These are phyloP conservation scores for Dinothrombium tinctorium DNA, from an alignment of 1,140 invertebrate species.

Conservation along the genomic window DNA sequence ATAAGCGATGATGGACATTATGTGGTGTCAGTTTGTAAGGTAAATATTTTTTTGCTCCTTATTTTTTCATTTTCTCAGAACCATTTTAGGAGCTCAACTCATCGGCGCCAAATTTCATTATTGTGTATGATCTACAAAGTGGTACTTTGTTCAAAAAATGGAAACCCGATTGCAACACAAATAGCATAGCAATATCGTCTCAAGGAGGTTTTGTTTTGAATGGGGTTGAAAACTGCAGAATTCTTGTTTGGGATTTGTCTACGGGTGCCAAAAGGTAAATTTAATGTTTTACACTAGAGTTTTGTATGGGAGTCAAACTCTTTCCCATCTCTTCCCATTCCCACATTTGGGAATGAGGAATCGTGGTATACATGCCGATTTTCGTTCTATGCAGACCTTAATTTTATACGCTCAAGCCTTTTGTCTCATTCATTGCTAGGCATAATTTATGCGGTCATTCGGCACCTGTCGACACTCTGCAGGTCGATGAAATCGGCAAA, in stretches of 20 bases:
- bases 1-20: slow-evolving; percentile 59
- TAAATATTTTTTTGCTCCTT: neutral
- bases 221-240: slow-evolving; percentile 47
- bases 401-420: no score
- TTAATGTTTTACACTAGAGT: no score
- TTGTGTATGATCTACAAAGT: slow-evolving; percentile 69
- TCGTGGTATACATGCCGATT: no score
- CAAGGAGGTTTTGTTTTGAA: slow-evolving; percentile 52
- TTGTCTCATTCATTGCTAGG: no score
- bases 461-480: slow-evolving; percentile 40
- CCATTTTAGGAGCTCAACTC: slow-evolving; percentile 44
- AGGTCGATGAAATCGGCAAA: slow-evolving; percentile 39
- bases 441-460: slow-evolving; percentile 45
- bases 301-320: no score
- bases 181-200: slow-evolving; percentile 52
- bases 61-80: neutral
- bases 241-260: slow-evolving; percentile 65
- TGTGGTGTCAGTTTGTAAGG: slow-evolving; percentile 31
- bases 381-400: no score
- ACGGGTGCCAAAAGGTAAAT: slow-evolving; percentile 35
- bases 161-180: slow-evolving; percentile 54
- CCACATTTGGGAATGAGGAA: no score
- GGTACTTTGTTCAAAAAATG: slow-evolving; percentile 64
- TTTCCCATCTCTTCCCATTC: no score
- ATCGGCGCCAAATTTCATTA: slow-evolving; percentile 57